A percentile compares a stretch with the other conserved stretches of the same genome.
phyloP scores from a whole-genome alignment of 2,797 vertebrate species.

The Heteromormyrus szaboi region DNA sequence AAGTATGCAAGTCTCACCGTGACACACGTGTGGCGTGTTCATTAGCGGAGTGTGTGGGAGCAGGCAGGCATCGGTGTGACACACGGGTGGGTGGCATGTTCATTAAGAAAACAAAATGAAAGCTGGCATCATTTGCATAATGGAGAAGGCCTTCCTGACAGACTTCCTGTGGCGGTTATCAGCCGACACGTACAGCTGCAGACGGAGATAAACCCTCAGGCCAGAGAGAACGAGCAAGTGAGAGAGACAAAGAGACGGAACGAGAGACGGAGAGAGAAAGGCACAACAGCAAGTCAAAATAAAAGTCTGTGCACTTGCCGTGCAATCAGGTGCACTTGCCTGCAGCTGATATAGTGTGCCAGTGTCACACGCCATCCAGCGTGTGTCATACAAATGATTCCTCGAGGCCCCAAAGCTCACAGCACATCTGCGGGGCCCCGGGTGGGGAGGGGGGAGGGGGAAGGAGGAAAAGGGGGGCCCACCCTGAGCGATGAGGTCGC shows the following conservation, averaged over 20 bases:
- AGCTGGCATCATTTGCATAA: conserved; percentile 12
- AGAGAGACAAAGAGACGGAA: background rate
- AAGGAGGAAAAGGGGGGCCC: conserved; percentile 18
- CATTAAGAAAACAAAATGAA: conserved; percentile 14
- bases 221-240: background rate
- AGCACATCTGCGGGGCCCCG: background rate
- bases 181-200: background rate
- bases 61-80: background rate
- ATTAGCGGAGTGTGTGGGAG: background rate
- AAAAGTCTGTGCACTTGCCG: background rate
- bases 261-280: background rate
- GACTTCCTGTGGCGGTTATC: background rate
- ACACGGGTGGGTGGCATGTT: background rate
- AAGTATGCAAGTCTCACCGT: background rate
- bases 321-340: background rate
- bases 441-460: background rate
- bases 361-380: background rate
- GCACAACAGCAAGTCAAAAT: background rate
- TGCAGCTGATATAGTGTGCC: background rate
- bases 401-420: background rate
- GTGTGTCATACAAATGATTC: background rate
- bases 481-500: conserved; percentile 89
- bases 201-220: background rate
- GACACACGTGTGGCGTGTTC: background rate
- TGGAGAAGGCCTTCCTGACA: background rate